Evolutionary conservation across 2,113 vertebrate genomes (phyloP), one percentile per base, ranked within the genome.

Genomic region (Toxotes jaculatrix): DNA sequence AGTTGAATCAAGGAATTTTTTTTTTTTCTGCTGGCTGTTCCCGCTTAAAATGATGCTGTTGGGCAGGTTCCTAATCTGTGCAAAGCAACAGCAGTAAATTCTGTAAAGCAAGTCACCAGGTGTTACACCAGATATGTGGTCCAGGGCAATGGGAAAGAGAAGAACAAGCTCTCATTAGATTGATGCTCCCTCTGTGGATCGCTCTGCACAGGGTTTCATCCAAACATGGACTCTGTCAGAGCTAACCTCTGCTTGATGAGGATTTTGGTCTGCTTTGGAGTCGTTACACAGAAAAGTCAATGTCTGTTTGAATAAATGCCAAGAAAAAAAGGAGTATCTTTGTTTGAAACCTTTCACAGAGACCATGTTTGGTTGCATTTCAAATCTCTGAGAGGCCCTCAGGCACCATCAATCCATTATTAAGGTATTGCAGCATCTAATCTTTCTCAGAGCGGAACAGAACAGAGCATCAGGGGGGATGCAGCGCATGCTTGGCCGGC

Each of bases 331-430:
- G 47, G 47, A 86, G 69, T 65, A 70, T 83, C 75, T 87, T 78
- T 79, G 72, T 87, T 70, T 85, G 57, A 87, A 89, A 67, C 56
- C 72, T 61, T 70, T 69, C 66, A 47, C 60, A 60, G 67, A 86
- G 84, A 85, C 82, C 81, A 80, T 84, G 77, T 90, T 90, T 90
- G 88, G 89, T 86, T 88, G 77, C 61, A 79, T 87, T 91, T 92
- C 77, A 89, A 84, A 89, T 83, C 56, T 13, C 57, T 23, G 61
- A 64, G 69, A 88, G 72, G 64, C 90, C 85, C 79, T 53, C 73
- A 87, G 89, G 89, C 71, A 34, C 75, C 78, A 92, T 91, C 82
- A 90, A 87, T 91, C 87, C 71, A 87, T 72, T 85, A 62, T 77
- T 45, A 84, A 88, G 85, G 84, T 90, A 84, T 84, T 91, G 88